Conservation (phyloP, 2,113 vertebrate species). For the Dipodomys merriami region DNA sequence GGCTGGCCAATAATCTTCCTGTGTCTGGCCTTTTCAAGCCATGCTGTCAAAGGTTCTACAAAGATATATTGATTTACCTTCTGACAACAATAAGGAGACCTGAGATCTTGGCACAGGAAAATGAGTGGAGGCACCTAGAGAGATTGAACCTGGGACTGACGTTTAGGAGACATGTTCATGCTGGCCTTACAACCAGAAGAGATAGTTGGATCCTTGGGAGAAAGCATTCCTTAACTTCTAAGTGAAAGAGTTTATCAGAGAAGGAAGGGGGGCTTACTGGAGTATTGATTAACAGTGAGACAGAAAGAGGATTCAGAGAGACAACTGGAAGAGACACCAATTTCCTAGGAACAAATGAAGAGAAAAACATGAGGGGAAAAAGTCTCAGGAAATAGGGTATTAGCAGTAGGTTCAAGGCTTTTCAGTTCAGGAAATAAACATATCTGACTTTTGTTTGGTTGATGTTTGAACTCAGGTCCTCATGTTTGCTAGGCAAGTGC, state of each 20-base stretch:
- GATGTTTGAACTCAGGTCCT: too few species aligned
- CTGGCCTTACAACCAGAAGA: background rate
- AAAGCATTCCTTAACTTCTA: background rate
- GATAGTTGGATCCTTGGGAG: background rate
- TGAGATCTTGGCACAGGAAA: slow-evolving; percentile 54
- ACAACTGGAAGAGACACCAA: background rate
- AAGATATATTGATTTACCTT: slow-evolving; percentile 62
- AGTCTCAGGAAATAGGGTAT: background rate
- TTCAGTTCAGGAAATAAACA: background rate
- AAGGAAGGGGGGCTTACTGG: background rate
- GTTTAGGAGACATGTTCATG: background rate
- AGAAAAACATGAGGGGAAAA: slow-evolving; percentile 3
- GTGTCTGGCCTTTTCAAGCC: slow-evolving; percentile 58
- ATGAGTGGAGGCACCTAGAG: slow-evolving; percentile 22
- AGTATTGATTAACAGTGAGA: background rate
- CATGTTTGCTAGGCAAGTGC: too few species aligned
- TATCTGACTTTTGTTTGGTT: background rate
- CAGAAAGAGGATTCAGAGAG: background rate
- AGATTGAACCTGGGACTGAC: background rate
- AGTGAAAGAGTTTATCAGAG: background rate
- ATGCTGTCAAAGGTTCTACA: slow-evolving; percentile 51
- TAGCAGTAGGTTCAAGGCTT: background rate
- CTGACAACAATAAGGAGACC: slow-evolving; percentile 43
- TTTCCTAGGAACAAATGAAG: slow-evolving; percentile 27
- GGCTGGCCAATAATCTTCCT: slow-evolving; percentile 58